These are phyloP conservation scores for Montifringilla adamsi DNA, from an alignment of 2,113 vertebrate species.

Conservation along the genomic window DNA sequence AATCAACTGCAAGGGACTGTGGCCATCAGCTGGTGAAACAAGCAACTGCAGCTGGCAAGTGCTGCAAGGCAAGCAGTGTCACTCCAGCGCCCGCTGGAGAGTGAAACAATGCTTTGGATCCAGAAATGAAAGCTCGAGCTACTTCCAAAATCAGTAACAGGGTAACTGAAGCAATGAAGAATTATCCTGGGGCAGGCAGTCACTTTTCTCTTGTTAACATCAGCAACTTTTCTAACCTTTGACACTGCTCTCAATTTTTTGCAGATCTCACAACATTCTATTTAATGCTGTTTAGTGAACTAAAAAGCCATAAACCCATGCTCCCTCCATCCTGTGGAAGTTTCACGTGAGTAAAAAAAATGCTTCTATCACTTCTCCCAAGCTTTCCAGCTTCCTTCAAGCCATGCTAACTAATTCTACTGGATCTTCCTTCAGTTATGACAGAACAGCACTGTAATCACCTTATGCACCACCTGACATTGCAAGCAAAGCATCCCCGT, in stretches of 20 bases:
- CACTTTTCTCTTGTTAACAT: neutral
- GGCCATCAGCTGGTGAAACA: slow-evolving; percentile 63
- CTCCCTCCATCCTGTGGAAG: neutral
- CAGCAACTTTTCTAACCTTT: neutral
- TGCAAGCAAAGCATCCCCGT: neutral
- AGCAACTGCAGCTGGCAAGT: slow-evolving; percentile 15
- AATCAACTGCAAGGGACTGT: neutral
- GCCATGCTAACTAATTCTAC: neutral
- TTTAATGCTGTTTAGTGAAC: neutral
- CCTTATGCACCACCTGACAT: neutral
- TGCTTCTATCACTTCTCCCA: neutral
- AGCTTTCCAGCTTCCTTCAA: neutral
- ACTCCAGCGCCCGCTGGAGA: neutral
- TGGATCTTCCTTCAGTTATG: neutral
- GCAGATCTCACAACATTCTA: neutral
- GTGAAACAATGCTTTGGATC: neutral
- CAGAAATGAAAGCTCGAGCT: neutral
- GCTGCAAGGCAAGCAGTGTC: neutral
- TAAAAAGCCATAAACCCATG: neutral
- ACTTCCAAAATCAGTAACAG: neutral
- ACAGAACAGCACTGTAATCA: neutral
- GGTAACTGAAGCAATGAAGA: neutral
- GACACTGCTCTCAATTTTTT: neutral
- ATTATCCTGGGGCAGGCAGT: neutral
- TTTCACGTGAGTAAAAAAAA: neutral